Conservation (phyloP, 2,113 vertebrate species). For the Eclectus roratus region DNA sequence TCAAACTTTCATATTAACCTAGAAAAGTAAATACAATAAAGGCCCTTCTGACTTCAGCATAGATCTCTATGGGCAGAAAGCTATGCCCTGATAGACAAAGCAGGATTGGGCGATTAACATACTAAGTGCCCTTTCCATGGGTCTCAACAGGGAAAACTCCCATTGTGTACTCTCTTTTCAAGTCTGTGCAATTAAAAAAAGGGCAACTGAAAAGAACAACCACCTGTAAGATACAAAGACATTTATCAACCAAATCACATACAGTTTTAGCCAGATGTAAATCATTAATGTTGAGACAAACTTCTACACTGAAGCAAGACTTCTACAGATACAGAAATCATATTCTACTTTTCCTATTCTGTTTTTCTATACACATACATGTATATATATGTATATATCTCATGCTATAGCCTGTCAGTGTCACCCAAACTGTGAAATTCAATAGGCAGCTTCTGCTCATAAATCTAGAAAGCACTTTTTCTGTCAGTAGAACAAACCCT, state of each 20-base stretch:
- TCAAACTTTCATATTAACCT: neutral
- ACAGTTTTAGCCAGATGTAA: neutral
- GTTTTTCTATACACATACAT: neutral
- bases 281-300: neutral
- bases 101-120: neutral
- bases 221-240: neutral
- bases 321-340: neutral
- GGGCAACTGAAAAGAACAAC: neutral
- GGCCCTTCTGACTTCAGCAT: neutral
- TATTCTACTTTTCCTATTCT: neutral
- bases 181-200: neutral
- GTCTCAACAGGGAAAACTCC: neutral
- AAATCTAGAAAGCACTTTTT: constrained; percentile 35
- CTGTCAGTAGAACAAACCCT: constrained; percentile 28
- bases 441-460: constrained; percentile 8
- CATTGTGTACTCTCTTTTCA: neutral
- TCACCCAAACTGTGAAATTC: neutral
- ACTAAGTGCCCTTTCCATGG: neutral
- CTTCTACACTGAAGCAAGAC: neutral
- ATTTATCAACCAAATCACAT: neutral
- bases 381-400: accelerated
- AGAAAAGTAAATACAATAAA: neutral
- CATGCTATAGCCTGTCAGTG: neutral
- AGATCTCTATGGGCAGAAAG: neutral
- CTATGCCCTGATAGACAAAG: neutral